Evolutionary conservation across 2,888 invertebrate genomes (phyloP), one percentile per base, ranked within the genome.

Genomic region (Subacronicta megacephala): DNA sequence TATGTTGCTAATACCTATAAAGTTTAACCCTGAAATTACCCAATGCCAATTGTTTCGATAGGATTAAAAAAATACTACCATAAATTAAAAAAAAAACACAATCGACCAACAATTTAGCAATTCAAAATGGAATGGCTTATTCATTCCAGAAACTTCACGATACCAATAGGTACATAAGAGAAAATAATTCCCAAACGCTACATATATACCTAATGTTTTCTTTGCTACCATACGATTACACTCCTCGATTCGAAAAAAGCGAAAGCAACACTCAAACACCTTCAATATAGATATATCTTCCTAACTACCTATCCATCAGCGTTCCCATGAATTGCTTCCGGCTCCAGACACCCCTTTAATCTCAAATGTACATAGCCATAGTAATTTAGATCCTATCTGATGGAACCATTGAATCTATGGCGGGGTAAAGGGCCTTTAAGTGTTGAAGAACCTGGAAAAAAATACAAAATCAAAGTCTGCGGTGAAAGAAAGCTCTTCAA

Each of bases 301-400:
- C 54, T 57, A 49, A 38, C 45, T 54, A 46, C 40, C 57, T 67
- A 53, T 62, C 67, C 68, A 59, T 74, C 74, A 65, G 45, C 57
- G 66, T 64, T 62, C 64, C 66, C 70, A 70, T 71, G 64, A 68
- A 70, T 72, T 74, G 75, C 92, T 90, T 74, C 78, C 65, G 89
- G 90, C 87, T 66, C 76, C 92, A 92, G 92, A 93, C 92, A 89
- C 90, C 92, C 90, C 85, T 92, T 91, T 90, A 90, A 90, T 90
- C 90, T 88, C 84, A 85, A 85, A 90, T 90, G 91, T 88, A 87
- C 89, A 89, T 85, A 87, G 83, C 87, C 85, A 82, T 78, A 83
- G 90, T 90, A 90, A 92, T 92, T 92, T 90, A 91, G 91, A 91
- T 90, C 85, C 84, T 90, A 92, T 92, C 91, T 81, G 80, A 81